Conservation (phyloP, 2,113 vertebrate genomes). For the Pristiophorus japonicus region DNA sequence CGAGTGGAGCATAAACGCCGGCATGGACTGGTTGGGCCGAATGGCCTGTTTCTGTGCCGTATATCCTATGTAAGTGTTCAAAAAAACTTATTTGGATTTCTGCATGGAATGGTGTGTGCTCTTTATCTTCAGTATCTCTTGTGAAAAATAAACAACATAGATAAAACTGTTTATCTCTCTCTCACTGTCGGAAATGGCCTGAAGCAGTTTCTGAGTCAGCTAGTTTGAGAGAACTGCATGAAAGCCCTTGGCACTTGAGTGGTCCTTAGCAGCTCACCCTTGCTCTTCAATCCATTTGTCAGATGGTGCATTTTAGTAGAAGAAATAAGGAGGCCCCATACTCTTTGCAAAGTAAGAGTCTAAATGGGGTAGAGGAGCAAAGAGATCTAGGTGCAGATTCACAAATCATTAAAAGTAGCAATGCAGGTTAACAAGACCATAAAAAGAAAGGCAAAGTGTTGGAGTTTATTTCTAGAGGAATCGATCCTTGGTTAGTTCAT, state of each 20-base stretch:
- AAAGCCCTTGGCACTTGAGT: background rate
- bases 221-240: background rate
- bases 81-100: background rate
- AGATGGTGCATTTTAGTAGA: background rate
- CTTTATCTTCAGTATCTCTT: background rate
- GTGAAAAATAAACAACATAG: background rate
- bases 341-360: background rate
- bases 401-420: too few relatives aligned
- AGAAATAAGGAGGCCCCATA: background rate
- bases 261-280: background rate
- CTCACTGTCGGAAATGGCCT: background rate
- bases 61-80: too few relatives aligned
- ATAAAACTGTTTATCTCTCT: background rate
- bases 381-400: too few relatives aligned
- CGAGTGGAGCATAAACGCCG: too few relatives aligned
- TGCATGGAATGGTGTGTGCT: too few relatives aligned
- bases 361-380: background rate
- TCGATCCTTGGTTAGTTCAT: background rate
- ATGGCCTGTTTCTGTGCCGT: too few relatives aligned
- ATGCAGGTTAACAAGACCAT: background rate
- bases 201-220: background rate
- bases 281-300: background rate
- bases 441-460: background rate
- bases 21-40: too few relatives aligned
- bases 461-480: background rate